A percentile compares a stretch with the other conserved stretches of the same genome.
Evolutionary conservation across 2,797 vertebrate species (phyloP).

Genomic region (Setipinna tenuifilis): DNA sequence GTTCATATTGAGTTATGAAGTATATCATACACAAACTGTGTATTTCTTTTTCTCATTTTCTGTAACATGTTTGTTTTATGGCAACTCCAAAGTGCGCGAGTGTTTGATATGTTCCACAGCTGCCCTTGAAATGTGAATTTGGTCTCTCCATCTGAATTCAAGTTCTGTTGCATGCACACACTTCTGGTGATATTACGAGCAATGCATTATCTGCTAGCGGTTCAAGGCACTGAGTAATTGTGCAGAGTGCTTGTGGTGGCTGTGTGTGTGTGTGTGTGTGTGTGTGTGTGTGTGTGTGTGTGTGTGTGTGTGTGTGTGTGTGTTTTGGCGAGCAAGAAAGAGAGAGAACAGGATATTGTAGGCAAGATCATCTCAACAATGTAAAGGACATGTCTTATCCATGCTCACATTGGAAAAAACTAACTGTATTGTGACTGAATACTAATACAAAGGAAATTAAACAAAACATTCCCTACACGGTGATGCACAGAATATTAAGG

Average conservation of each 20-base stretch:
- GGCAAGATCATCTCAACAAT: slow-evolving; percentile 5
- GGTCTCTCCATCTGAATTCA: not conserved
- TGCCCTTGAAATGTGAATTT: slow-evolving; percentile 11
- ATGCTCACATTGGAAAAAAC: not conserved
- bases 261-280: not conserved
- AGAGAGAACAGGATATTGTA: not conserved
- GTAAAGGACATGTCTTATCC: not conserved
- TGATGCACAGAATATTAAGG: not conserved
- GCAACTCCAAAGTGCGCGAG: not conserved
- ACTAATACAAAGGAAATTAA: not conserved
- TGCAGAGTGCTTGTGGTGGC: not conserved
- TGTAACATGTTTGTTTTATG: not conserved
- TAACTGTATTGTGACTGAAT: not conserved
- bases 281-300: not conserved
- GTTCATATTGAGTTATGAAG: slow-evolving; percentile 11
- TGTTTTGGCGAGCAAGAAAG: not conserved
- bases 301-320: not conserved
- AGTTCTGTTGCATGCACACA: not conserved
- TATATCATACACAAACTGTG: not conserved
- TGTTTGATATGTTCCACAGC: not conserved
- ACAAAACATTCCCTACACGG: not conserved
- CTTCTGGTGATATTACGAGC: not conserved
- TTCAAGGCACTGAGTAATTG: not conserved
- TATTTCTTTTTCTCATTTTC: not conserved
- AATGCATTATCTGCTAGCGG: not conserved